Evolutionary conservation across 2,888 invertebrate genomes (phyloP).

Genomic region (Laspeyria flexula): DNA sequence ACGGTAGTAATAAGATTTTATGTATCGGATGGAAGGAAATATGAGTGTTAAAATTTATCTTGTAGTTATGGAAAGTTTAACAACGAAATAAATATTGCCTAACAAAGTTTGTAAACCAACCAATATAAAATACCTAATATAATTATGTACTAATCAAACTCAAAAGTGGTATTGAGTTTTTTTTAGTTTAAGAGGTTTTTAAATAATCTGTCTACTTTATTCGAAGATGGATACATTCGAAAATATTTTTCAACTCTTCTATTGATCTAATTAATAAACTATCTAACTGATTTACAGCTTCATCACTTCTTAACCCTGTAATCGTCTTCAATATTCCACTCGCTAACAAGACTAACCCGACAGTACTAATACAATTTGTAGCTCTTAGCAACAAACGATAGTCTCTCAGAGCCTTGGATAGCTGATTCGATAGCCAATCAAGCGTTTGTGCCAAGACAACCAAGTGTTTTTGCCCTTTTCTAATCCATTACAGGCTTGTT

Average conservation of each 20-base stretch:
- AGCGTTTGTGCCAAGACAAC: conserved; percentile 13
- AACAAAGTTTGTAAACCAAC: too few relatives aligned
- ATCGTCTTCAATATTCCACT: conserved; percentile 1
- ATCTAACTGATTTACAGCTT: too few relatives aligned
- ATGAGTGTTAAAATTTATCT: conserved; percentile 12
- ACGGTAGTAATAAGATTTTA: not conserved
- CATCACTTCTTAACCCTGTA: not conserved
- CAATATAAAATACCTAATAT: too few relatives aligned
- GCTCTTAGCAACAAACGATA: conserved; percentile 18
- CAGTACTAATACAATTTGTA: conserved; percentile 21
- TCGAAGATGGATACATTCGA: too few relatives aligned
- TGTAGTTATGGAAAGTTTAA: conserved; percentile 22
- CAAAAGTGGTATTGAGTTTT: too few relatives aligned
- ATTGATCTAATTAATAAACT: too few relatives aligned
- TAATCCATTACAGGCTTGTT: conserved; percentile 39
- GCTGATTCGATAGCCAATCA: conserved; percentile 42
- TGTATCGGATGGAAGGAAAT: not conserved
- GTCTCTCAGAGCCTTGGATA: conserved; percentile 8
- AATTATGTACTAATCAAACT: too few relatives aligned
- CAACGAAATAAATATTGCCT: not conserved
- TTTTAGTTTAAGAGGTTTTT: too few relatives aligned
- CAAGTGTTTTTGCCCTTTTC: conserved; percentile 14
- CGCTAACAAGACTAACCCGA: not conserved
- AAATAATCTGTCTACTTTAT: too few relatives aligned
- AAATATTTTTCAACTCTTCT: too few relatives aligned